Evolutionary conservation across 1,140 invertebrate species (phyloP).

Genomic region (Maconellicoccus hirsutus): DNA sequence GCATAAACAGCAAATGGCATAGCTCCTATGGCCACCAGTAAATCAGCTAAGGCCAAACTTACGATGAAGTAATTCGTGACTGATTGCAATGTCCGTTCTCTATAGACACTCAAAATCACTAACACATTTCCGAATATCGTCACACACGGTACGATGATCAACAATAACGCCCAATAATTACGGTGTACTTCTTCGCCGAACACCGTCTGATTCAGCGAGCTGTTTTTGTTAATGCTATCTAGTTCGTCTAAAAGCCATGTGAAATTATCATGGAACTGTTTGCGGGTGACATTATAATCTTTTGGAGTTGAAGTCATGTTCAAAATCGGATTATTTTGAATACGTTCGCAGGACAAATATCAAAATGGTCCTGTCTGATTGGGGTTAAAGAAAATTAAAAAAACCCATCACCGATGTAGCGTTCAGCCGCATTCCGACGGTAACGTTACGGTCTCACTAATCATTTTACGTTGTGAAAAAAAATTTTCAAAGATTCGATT

Average conservation of each 20-base stretch:
- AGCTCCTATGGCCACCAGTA: slow-evolving; percentile 88
- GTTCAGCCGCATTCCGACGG: too few species aligned
- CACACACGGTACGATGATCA: slow-evolving; percentile 81
- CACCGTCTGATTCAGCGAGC: slow-evolving; percentile 37
- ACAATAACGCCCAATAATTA: slow-evolving; percentile 72
- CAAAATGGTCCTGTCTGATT: background rate
- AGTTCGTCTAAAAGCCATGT: background rate
- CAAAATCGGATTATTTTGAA: background rate
- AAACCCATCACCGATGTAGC: too few species aligned
- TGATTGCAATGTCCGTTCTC: slow-evolving; percentile 80
- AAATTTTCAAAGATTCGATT: too few species aligned
- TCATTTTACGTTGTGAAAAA: too few species aligned
- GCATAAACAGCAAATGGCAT: slow-evolving; percentile 98
- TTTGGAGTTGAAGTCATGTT: background rate
- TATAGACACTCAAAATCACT: slow-evolving; percentile 84
- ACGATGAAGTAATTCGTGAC: slow-evolving; percentile 99
- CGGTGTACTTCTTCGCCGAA: slow-evolving; percentile 34
- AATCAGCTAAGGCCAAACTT: slow-evolving; percentile 90
- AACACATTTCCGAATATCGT: slow-evolving; percentile 94
- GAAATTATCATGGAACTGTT: background rate
- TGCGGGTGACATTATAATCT: background rate
- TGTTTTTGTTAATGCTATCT: slow-evolving; percentile 31
- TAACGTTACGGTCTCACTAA: too few species aligned
- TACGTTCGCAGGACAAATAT: background rate
- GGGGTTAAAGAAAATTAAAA: too few species aligned